phyloP scores from a whole-genome alignment of 2,113 vertebrate species.

The Carettochelys insculpta region DNA sequence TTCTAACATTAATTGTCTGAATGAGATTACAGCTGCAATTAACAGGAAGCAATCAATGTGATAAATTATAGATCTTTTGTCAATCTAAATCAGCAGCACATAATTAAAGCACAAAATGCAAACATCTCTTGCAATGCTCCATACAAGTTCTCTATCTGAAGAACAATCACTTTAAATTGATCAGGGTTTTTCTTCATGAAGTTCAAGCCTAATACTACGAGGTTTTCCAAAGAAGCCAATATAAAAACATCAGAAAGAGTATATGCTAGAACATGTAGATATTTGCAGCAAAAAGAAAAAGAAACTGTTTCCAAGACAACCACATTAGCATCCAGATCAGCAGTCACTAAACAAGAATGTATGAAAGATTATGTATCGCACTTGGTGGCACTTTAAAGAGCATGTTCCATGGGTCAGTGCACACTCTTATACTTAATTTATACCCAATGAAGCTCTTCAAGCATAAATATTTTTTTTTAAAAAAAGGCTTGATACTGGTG shows the following conservation, averaged over 20 bases:
- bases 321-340: neutral
- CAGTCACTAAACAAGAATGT: conserved; percentile 4
- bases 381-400: conserved; percentile 11
- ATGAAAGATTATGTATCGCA: conserved; percentile 10
- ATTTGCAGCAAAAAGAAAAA: conserved; percentile 8
- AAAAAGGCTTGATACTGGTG: neutral
- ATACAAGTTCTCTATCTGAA: neutral
- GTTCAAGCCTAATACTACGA: neutral
- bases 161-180: neutral
- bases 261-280: neutral
- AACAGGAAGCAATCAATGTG: no score
- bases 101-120: conserved; percentile 3
- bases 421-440: neutral
- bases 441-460: conserved; percentile 2
- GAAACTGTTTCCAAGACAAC: conserved; percentile 60
- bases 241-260: neutral
- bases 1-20: neutral
- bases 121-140: neutral
- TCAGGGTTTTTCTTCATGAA: conserved; percentile 14
- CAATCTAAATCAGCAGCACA: neutral
- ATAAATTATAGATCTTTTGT: conserved; percentile 16
- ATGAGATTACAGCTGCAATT: neutral
- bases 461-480: neutral
- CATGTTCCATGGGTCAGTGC: neutral
- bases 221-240: conserved; percentile 14